Percentiles rank a stretch among this genome's conserved stretches.
Evolutionary conservation across 1,140 invertebrate genomes (phyloP).

Genomic region (Argopecten irradians): DNA sequence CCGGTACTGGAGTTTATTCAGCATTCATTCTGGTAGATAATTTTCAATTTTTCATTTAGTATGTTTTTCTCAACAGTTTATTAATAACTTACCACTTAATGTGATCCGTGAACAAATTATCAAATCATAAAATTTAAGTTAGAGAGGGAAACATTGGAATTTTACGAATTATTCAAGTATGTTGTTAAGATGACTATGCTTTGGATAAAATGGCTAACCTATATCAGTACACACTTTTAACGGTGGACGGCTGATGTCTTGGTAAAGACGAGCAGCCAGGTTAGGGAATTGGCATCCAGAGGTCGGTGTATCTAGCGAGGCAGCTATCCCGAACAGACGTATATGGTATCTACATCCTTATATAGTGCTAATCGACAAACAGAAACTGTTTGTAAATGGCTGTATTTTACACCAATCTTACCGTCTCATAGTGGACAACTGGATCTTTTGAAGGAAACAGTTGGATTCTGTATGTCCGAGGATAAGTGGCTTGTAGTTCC

Average conservation of each 20-base stretch:
- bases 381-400: slow-evolving; percentile 10
- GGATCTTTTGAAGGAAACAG: not conserved
- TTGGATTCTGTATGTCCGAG: slow-evolving; percentile 7
- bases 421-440: not conserved
- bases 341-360: slow-evolving; percentile 11
- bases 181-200: not conserved
- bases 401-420: not conserved
- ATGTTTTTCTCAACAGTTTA: too few species aligned
- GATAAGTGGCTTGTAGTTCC: not conserved
- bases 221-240: not conserved
- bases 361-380: slow-evolving; percentile 16
- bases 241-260: not conserved
- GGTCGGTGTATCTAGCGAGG: not conserved
- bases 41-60: too few species aligned
- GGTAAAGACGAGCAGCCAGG: slow-evolving; percentile 3
- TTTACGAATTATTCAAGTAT: too few species aligned
- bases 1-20: not conserved
- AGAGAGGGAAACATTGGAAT: too few species aligned
- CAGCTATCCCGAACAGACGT: not conserved
- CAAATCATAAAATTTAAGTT: too few species aligned
- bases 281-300: not conserved
- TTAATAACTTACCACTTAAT: too few species aligned
- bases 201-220: not conserved
- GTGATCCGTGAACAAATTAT: too few species aligned
- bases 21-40: not conserved